These are phyloP conservation scores for Pseudolycoriella hygida DNA, from an alignment of 2,888 invertebrate genomes.

Conservation along the genomic window DNA sequence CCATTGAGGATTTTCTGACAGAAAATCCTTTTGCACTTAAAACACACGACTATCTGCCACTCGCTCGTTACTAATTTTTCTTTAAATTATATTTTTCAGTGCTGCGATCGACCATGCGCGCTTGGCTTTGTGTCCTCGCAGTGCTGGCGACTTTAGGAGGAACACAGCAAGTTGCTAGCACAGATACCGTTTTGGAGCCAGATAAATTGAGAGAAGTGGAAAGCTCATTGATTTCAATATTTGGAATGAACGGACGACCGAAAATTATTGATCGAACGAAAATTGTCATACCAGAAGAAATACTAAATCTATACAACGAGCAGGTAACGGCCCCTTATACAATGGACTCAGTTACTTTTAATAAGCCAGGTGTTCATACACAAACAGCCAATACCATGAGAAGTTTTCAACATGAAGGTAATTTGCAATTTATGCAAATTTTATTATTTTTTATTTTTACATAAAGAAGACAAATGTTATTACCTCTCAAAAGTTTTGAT, in stretches of 20 bases:
- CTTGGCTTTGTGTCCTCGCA: slow-evolving; percentile 31
- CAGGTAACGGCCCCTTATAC: slow-evolving; percentile 38
- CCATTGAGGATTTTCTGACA: no score
- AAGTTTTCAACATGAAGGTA: slow-evolving; percentile 65
- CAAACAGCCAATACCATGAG: slow-evolving; percentile 71
- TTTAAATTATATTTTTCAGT: slow-evolving; percentile 26
- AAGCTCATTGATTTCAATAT: slow-evolving; percentile 26
- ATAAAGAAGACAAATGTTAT: no score
- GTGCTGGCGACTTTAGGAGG: slow-evolving; percentile 32
- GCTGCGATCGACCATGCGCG: slow-evolving; percentile 33
- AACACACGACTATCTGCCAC: no score
- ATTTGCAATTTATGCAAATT: slow-evolving; percentile 23
- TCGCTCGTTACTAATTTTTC: neutral
- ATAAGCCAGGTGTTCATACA: slow-evolving; percentile 47
- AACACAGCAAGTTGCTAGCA: slow-evolving; percentile 31
- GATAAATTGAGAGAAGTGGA: slow-evolving; percentile 32
- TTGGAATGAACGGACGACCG: slow-evolving; percentile 28
- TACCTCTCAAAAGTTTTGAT: no score
- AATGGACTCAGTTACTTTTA: slow-evolving; percentile 43
- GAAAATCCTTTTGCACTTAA: no score
- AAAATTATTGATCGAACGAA: slow-evolving; percentile 26
- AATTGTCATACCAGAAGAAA: slow-evolving; percentile 51
- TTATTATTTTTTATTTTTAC: no score
- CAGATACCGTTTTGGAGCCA: slow-evolving; percentile 20
- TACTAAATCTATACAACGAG: slow-evolving; percentile 59